Evolutionary conservation across 2,888 invertebrate genomes (phyloP).

Genomic region (Amblyteles armatorius): DNA sequence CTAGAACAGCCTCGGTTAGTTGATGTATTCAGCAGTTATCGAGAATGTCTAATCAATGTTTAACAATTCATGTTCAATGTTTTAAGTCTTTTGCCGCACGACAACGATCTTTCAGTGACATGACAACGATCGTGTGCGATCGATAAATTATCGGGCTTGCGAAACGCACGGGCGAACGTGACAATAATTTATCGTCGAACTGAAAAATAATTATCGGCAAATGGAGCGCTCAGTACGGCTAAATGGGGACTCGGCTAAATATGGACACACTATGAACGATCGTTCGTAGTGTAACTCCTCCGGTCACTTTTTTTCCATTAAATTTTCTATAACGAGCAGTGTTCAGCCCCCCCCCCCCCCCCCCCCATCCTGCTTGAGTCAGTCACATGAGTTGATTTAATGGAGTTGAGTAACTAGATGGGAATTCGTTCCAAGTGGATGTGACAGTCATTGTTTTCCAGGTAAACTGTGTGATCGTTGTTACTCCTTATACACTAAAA

Average conservation of each 20-base stretch:
- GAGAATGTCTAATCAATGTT: neutral
- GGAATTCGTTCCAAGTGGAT: slow-evolving; percentile 38
- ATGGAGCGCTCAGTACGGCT: neutral
- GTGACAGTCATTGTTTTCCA: slow-evolving; percentile 32
- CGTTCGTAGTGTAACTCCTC: slow-evolving; percentile 6
- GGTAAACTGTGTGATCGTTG: neutral
- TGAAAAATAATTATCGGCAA: neutral
- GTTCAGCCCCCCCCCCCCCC: neutral
- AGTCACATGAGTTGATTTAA: slow-evolving; percentile 38
- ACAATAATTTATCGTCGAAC: neutral
- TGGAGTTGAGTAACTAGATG: slow-evolving; percentile 50
- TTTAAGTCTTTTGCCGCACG: neutral
- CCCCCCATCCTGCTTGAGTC: neutral
- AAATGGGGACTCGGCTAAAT: slow-evolving; percentile 20
- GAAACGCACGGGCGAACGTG: neutral
- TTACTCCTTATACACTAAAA: neutral
- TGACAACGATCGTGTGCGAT: neutral
- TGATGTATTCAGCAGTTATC: neutral
- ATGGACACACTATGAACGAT: slow-evolving; percentile 32
- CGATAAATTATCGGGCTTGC: neutral
- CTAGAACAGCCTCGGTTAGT: neutral
- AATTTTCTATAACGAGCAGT: slow-evolving; percentile 44
- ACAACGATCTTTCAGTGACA: neutral
- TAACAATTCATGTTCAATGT: too few relatives aligned
- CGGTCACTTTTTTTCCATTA: neutral